phyloP scores from a whole-genome alignment of 2,888 invertebrate genomes.

The Eucriotettix oculatus region DNA sequence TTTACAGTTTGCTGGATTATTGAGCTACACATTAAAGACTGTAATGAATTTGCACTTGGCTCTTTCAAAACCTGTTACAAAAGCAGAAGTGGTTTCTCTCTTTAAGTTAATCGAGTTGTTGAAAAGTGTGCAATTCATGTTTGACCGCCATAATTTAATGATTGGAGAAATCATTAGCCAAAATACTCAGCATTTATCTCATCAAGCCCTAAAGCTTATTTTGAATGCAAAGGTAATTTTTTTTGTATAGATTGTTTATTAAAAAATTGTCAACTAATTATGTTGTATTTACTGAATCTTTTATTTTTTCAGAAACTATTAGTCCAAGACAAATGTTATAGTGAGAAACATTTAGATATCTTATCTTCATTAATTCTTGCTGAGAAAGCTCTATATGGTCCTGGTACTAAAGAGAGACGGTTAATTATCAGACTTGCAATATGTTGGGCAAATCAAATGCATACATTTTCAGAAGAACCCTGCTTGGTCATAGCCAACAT shows the following conservation, averaged over 20 bases:
- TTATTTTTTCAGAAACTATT: constrained; percentile 32
- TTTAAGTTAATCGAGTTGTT: constrained; percentile 69
- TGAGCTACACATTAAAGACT: constrained; percentile 38
- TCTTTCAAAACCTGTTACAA: constrained; percentile 59
- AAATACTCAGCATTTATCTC: constrained; percentile 62
- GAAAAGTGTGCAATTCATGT: constrained; percentile 56
- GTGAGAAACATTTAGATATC: constrained; percentile 47
- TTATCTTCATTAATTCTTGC: constrained; percentile 60
- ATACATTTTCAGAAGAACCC: constrained; percentile 43
- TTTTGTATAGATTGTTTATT: not conserved
- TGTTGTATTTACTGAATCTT: no score
- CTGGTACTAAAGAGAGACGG: constrained; percentile 43
- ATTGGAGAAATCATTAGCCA: constrained; percentile 58
- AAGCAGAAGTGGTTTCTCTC: constrained; percentile 52
- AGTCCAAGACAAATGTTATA: constrained; percentile 41
- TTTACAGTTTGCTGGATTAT: constrained; percentile 47
- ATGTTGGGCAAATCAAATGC: constrained; percentile 44
- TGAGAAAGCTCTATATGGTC: constrained; percentile 46
- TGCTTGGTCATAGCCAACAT: constrained; percentile 40
- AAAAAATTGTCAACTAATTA: not conserved
- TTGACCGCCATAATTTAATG: constrained; percentile 47
- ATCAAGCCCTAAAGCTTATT: constrained; percentile 52
- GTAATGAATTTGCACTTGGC: constrained; percentile 52
- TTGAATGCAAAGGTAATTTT: constrained; percentile 43
- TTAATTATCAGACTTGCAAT: constrained; percentile 49